Evolutionary conservation across 2,113 vertebrate species (phyloP).

Genomic region (Puma concolor): DNA sequence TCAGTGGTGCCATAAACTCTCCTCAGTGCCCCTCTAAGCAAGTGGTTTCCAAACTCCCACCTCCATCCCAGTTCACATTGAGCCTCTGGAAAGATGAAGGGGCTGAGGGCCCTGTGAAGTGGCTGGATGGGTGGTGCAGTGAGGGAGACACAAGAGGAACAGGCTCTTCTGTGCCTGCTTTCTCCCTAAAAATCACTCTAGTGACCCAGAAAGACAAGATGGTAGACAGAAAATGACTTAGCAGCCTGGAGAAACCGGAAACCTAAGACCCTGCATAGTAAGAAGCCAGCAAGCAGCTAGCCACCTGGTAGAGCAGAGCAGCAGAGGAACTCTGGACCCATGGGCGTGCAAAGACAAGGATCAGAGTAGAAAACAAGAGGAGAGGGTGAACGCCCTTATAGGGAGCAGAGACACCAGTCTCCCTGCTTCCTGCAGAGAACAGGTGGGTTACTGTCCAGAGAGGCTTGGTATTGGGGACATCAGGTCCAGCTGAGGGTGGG

Average conservation of each 20-base stretch:
- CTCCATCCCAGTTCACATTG: background rate
- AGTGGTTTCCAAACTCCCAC: no score
- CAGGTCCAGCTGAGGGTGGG: no score
- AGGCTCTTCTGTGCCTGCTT: background rate
- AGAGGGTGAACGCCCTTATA: no score
- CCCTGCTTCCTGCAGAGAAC: background rate
- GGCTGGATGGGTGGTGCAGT: background rate
- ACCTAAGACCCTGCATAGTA: background rate
- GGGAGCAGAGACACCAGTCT: background rate
- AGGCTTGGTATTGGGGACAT: background rate
- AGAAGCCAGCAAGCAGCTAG: background rate
- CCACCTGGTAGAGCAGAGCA: accelerated
- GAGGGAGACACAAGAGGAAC: no score
- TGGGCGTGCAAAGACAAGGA: background rate
- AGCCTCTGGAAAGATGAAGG: background rate
- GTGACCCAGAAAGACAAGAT: background rate
- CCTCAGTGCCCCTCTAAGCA: background rate
- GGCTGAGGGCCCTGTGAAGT: background rate
- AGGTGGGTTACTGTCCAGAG: background rate
- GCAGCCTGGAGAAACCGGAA: background rate
- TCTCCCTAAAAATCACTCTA: background rate
- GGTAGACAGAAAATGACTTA: background rate
- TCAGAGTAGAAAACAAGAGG: background rate
- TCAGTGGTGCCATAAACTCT: background rate
- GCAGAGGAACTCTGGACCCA: no score